Percentiles rank a stretch among this genome's conserved stretches.
Evolutionary conservation across 1,140 invertebrate species (phyloP).

Genomic region (Drosophila micromelanica): DNA sequence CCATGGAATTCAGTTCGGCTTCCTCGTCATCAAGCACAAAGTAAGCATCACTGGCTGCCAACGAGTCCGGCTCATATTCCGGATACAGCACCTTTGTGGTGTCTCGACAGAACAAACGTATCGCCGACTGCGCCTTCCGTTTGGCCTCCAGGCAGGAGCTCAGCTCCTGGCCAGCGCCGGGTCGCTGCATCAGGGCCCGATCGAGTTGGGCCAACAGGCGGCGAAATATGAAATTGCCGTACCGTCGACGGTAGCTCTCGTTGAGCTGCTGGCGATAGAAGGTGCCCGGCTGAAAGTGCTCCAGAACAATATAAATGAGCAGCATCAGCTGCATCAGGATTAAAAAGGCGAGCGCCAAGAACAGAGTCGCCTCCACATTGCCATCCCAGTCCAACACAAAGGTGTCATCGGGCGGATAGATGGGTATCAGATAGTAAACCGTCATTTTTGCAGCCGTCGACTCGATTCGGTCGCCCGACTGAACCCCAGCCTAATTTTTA

Average conservation of each 20-base stretch:
- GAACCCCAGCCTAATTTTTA: conserved; percentile 17
- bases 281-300: conserved; percentile 28
- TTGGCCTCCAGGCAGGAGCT: conserved; percentile 13
- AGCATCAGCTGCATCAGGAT: conserved; percentile 46
- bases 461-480: conserved; percentile 1
- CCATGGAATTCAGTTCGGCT: conserved; percentile 20
- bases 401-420: neutral
- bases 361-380: conserved; percentile 27
- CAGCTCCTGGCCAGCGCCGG: conserved; percentile 10
- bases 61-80: conserved; percentile 25
- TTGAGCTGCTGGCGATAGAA: conserved; percentile 35
- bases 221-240: conserved; percentile 54
- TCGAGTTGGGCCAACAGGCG: conserved; percentile 48
- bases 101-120: conserved; percentile 48
- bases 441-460: conserved; percentile 6
- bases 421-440: neutral
- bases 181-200: neutral
- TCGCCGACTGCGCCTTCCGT: conserved; percentile 11
- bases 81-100: conserved; percentile 51
- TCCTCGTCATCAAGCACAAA: conserved; percentile 52
- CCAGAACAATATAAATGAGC: conserved; percentile 37
- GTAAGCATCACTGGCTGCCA: conserved; percentile 36
- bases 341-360: conserved; percentile 31
- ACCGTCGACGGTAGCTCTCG: conserved; percentile 42
- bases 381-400: conserved; percentile 17